phyloP scores from a whole-genome alignment of 1,140 invertebrate species.

The Lordiphosa mommai region DNA sequence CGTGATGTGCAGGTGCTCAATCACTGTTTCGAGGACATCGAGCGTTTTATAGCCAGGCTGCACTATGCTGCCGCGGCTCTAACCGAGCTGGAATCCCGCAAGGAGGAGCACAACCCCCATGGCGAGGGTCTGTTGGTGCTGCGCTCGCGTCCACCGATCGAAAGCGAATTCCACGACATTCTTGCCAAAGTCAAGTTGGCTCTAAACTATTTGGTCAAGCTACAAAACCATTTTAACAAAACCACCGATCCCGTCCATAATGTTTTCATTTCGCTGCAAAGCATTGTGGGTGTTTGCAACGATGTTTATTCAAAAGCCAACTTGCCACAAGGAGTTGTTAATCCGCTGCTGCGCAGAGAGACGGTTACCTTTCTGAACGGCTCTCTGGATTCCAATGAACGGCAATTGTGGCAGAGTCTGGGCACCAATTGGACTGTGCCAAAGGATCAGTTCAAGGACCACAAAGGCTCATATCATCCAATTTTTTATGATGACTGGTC shows the following conservation, averaged over 20 bases:
- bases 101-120: constrained; percentile 68
- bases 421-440: constrained; percentile 66
- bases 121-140: constrained; percentile 64
- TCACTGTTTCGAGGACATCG: constrained; percentile 74
- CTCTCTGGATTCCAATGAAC: constrained; percentile 43
- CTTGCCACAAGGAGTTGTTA: constrained; percentile 58
- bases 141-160: constrained; percentile 65
- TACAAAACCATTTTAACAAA: constrained; percentile 66
- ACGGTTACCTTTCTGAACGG: constrained; percentile 52
- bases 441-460: constrained; percentile 73
- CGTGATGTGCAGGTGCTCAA: constrained; percentile 67
- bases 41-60: constrained; percentile 66
- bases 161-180: constrained; percentile 70
- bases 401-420: constrained; percentile 59
- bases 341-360: constrained; percentile 63
- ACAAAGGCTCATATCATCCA: constrained; percentile 65
- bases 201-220: constrained; percentile 53
- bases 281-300: constrained; percentile 67
- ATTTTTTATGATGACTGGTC: constrained; percentile 78
- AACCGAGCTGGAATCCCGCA: constrained; percentile 56
- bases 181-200: constrained; percentile 66
- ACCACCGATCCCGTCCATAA: constrained; percentile 55
- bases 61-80: constrained; percentile 71
- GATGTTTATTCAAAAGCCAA: constrained; percentile 56
- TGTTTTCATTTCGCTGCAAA: constrained; percentile 60